A percentile compares a stretch with the other conserved stretches of the same genome.
Conservation (phyloP, 2,797 vertebrate species). For the Coranthus polyacanthus region DNA sequence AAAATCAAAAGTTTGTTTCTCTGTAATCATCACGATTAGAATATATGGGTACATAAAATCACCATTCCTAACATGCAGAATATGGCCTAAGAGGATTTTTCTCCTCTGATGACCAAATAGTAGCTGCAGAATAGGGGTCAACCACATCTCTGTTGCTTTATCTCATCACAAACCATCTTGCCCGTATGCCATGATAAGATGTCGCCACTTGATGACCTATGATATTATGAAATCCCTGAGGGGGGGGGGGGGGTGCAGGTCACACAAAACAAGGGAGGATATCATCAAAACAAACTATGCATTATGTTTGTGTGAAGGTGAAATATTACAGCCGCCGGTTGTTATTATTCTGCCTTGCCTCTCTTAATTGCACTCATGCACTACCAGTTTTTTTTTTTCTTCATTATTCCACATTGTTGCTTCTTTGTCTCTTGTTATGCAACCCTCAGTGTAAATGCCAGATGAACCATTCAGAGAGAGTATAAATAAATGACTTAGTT, state of each 20-base stretch:
- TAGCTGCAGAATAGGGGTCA: constrained; percentile 24
- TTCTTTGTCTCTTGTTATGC: constrained; percentile 8
- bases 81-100: constrained; percentile 16
- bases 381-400: constrained; percentile 20
- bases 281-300: constrained; percentile 9
- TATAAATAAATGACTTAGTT: constrained; percentile 24
- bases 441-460: constrained; percentile 36
- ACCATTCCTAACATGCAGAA: constrained; percentile 28
- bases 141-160: constrained; percentile 34
- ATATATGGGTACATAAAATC: too few relatives aligned
- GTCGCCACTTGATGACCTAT: constrained; percentile 30
- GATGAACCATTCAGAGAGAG: constrained; percentile 37
- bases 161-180: constrained; percentile 46
- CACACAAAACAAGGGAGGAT: constrained; percentile 1
- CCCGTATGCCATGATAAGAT: constrained; percentile 46
- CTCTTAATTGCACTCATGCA: constrained; percentile 28
- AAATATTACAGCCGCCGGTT: constrained; percentile 17
- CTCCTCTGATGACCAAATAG: constrained; percentile 6
- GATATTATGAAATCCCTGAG: constrained; percentile 23
- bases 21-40: too few relatives aligned
- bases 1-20: not conserved
- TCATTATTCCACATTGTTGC: constrained; percentile 22
- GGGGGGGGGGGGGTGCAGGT: not conserved
- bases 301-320: constrained; percentile 31
- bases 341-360: constrained; percentile 27